phyloP scores from a whole-genome alignment of 2,797 vertebrate species.

The Diplodus sargus region DNA sequence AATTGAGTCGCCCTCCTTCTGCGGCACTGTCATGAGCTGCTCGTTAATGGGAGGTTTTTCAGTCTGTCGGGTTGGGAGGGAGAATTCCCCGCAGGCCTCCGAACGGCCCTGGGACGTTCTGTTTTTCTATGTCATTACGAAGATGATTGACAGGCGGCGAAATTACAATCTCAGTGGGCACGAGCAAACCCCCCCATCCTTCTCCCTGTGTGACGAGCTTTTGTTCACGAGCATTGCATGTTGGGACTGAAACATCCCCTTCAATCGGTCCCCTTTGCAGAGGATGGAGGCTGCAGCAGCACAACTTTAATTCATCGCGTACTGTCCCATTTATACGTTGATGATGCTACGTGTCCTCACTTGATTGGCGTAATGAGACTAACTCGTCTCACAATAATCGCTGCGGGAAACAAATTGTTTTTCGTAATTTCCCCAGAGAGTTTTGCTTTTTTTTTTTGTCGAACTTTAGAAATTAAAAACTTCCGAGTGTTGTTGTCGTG shows the following conservation, averaged over 20 bases:
- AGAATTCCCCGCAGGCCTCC: slow-evolving; percentile 45
- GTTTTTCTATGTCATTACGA: slow-evolving; percentile 63
- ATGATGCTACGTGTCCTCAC: background rate
- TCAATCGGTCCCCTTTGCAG: background rate
- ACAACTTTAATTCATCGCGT: background rate
- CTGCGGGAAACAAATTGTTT: slow-evolving; percentile 21
- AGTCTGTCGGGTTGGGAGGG: slow-evolving; percentile 16
- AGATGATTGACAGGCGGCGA: slow-evolving; percentile 67
- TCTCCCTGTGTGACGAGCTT: slow-evolving; percentile 11
- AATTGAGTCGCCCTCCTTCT: slow-evolving; percentile 26
- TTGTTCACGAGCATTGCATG: slow-evolving; percentile 41
- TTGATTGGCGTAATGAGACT: slow-evolving; percentile 44
- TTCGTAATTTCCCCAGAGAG: slow-evolving; percentile 40
- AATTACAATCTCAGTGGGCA: slow-evolving; percentile 45
- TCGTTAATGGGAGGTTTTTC: slow-evolving; percentile 56
- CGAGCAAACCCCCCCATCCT: background rate
- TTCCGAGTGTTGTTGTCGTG: background rate
- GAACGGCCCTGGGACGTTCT: slow-evolving; percentile 41
- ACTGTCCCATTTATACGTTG: background rate
- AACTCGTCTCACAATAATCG: background rate
- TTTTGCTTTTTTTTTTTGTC: background rate
- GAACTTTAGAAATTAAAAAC: slow-evolving; percentile 34
- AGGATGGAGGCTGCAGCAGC: slow-evolving; percentile 11
- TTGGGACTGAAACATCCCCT: slow-evolving; percentile 5
- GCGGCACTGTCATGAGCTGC: slow-evolving; percentile 40